Percentiles rank a stretch among this genome's conserved stretches.
These are phyloP conservation scores for Psococerastis gibbosa DNA, from an alignment of 2,888 invertebrate genomes.

Conservation along the genomic window DNA sequence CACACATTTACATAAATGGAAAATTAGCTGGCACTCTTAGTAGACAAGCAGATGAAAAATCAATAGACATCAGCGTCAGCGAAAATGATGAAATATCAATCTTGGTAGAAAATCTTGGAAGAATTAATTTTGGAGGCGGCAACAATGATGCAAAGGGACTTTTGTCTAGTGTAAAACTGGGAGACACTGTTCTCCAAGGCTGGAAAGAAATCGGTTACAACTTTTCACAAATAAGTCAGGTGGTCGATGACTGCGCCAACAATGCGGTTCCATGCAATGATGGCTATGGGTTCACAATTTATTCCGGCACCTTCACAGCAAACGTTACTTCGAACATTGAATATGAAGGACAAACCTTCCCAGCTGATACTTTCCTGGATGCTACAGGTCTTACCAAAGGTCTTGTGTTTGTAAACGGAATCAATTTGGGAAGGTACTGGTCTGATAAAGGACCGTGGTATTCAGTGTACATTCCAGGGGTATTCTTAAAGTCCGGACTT, in stretches of 20 bases:
- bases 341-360: neutral
- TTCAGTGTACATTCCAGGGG: slow-evolving; percentile 20
- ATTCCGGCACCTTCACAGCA: neutral
- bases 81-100: slow-evolving; percentile 17
- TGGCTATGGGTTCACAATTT: neutral
- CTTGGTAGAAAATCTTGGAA: slow-evolving; percentile 43
- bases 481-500: slow-evolving; percentile 14
- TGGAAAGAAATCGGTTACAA: slow-evolving; percentile 49
- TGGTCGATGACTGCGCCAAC: slow-evolving; percentile 12
- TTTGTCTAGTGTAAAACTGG: slow-evolving; percentile 32
- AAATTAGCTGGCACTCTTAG: neutral
- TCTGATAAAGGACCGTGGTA: slow-evolving; percentile 19
- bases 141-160: slow-evolving; percentile 34
- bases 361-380: slow-evolving; percentile 7
- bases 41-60: neutral
- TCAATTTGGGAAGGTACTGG: slow-evolving; percentile 22
- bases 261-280: neutral
- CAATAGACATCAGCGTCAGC: neutral
- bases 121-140: slow-evolving; percentile 44
- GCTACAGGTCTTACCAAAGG: slow-evolving; percentile 17
- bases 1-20: slow-evolving; percentile 44
- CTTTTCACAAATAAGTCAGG: slow-evolving; percentile 15
- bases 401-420: slow-evolving; percentile 20
- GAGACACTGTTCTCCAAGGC: slow-evolving; percentile 29
- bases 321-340: neutral